Evolutionary conservation across 1,140 invertebrate species (phyloP).

Genomic region (Bombus polaris): DNA sequence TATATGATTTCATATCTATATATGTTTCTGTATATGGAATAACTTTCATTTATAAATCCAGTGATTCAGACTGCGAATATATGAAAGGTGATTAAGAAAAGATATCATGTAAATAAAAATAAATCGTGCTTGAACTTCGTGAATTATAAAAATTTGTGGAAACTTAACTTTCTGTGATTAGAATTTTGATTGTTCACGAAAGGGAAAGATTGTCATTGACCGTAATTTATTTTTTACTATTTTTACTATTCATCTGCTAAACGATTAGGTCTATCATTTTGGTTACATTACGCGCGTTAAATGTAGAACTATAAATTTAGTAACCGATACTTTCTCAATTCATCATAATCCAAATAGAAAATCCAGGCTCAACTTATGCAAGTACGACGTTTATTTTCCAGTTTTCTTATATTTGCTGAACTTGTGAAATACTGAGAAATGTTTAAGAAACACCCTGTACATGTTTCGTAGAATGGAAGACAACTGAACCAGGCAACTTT

Average conservation of each 20-base stretch:
- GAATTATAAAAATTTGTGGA: neutral
- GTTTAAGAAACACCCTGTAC: constrained; percentile 6
- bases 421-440: neutral
- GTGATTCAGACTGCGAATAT: too few relatives aligned
- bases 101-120: neutral
- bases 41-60: too few relatives aligned
- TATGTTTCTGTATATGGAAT: too few relatives aligned
- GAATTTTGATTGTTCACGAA: too few relatives aligned
- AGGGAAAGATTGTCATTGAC: too few relatives aligned
- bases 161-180: too few relatives aligned
- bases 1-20: neutral
- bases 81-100: neutral
- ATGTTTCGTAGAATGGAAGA: neutral
- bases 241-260: neutral
- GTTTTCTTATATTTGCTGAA: neutral
- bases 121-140: too few relatives aligned
- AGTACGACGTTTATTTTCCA: neutral
- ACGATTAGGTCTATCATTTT: neutral
- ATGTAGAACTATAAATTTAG: neutral
- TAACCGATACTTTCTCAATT: neutral
- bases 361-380: neutral
- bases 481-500: neutral
- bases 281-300: neutral
- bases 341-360: neutral
- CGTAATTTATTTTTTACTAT: neutral